Conservation (phyloP, 1,140 invertebrate genomes). For the Drosophila melanogaster region Release_6_plus_ISO1_MT NT_033779.5:17173501-17174000, state of each 20-base stretch:
- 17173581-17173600: neutral
- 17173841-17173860: neutral
- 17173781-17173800: constrained; percentile 33
- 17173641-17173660: neutral
- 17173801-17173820: constrained; percentile 7
- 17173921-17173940: constrained; percentile 54
- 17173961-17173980: constrained; percentile 8
- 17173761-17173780: constrained; percentile 17
- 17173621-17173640: constrained; percentile 43
- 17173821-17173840: neutral
- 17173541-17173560: neutral
- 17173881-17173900: constrained; percentile 29
- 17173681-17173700: constrained; percentile 7
- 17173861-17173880: neutral
- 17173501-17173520: neutral
- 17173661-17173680: neutral
- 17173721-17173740: constrained; percentile 16
- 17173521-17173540: neutral
- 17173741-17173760: constrained; percentile 35
- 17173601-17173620: constrained; percentile 2
- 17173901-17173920: constrained; percentile 22
- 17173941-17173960: constrained; percentile 6
- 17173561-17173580: neutral
- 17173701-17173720: constrained; percentile 41
- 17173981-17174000: neutral